Evolutionary conservation across 2,888 invertebrate genomes (phyloP).

Genomic region (Brachylomia viminalis): DNA sequence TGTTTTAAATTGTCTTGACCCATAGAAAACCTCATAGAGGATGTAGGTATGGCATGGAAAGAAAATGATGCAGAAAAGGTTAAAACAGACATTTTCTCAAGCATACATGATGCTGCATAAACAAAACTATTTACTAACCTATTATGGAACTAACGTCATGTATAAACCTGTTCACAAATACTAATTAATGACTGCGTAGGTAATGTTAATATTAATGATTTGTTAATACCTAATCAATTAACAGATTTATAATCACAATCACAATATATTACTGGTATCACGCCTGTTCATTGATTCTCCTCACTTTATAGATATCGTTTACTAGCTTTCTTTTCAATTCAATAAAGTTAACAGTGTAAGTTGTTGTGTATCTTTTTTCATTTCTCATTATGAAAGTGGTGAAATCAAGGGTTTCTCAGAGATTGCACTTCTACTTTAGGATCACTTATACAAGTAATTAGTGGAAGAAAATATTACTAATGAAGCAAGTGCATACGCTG

Average conservation of each 20-base stretch:
- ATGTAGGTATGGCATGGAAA: background rate
- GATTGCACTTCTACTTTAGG: background rate
- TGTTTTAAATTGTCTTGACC: background rate
- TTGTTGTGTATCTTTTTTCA: constrained; percentile 11
- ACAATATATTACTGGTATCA: background rate
- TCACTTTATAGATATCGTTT: constrained; percentile 1
- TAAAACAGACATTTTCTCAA: background rate
- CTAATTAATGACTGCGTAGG: constrained; percentile 24
- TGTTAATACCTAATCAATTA: background rate
- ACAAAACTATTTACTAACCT: constrained; percentile 5
- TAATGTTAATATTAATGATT: constrained; percentile 1
- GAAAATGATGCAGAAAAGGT: too few species aligned
- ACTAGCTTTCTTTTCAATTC: constrained; percentile 1
- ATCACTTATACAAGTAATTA: background rate
- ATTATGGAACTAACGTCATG: constrained; percentile 15
- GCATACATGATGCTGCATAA: background rate
- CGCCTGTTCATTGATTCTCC: background rate
- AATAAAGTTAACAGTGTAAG: constrained; percentile 15
- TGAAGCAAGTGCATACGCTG: background rate
- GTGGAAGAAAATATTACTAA: constrained; percentile 1
- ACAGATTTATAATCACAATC: constrained; percentile 11
- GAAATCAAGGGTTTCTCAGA: constrained; percentile 2
- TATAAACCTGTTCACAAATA: constrained; percentile 17
- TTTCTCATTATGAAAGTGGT: constrained; percentile 5
- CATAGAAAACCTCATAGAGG: too few species aligned